These are phyloP conservation scores for Agonopterix arenella DNA, from an alignment of 2,888 invertebrate species.

Conservation along the genomic window DNA sequence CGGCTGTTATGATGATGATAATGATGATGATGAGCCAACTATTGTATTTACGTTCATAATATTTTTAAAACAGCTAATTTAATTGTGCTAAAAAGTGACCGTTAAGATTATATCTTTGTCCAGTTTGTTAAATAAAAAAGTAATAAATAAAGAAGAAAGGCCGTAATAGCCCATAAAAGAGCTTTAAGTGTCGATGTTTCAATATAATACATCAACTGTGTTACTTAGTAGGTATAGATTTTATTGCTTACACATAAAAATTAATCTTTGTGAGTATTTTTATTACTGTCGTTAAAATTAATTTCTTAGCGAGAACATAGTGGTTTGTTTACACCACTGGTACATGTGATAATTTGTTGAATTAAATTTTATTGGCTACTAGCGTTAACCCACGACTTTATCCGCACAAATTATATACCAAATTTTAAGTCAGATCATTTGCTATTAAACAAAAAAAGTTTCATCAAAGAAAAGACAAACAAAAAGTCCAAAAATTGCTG, in stretches of 20 bases:
- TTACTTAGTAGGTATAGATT: conserved; percentile 9
- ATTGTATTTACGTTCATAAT: neutral
- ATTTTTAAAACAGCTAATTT: too few relatives aligned
- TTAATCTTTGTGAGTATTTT: conserved; percentile 10
- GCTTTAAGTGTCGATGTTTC: conserved; percentile 19
- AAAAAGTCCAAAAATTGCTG: too few relatives aligned
- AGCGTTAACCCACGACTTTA: too few relatives aligned
- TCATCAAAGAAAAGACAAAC: too few relatives aligned
- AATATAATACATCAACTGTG: conserved; percentile 14
- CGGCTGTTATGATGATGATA: neutral
- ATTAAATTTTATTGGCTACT: too few relatives aligned
- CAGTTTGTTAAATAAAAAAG: conserved; percentile 14
- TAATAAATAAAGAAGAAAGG: conserved; percentile 17
- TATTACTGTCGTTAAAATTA: neutral
- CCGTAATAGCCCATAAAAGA: conserved; percentile 21
- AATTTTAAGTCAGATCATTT: too few relatives aligned
- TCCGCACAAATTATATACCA: too few relatives aligned
- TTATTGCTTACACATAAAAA: conserved; percentile 14
- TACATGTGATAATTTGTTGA: too few relatives aligned
- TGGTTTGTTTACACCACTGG: too few relatives aligned
- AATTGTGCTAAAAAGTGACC: too few relatives aligned
- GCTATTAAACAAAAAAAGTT: too few relatives aligned
- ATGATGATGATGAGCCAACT: neutral
- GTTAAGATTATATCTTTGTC: conserved; percentile 4
- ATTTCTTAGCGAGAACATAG: neutral